These are phyloP conservation scores for Oscheius onirici DNA, from an alignment of 2,888 invertebrate genomes.

Conservation along the genomic window DNA sequence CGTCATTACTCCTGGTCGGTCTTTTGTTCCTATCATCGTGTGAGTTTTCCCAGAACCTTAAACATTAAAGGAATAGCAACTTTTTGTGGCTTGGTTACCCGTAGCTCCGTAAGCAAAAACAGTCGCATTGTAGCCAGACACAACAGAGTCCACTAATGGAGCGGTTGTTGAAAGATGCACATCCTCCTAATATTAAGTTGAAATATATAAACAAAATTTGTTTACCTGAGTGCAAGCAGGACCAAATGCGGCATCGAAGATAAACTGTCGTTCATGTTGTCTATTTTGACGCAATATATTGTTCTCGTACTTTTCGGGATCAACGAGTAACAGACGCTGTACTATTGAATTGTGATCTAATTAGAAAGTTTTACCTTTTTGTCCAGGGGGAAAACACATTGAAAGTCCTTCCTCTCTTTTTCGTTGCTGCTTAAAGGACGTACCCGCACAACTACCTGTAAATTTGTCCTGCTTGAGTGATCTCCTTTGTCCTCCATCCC, in stretches of 20 bases:
- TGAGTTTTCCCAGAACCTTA: constrained; percentile 88
- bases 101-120: constrained; percentile 95
- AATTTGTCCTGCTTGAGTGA: neutral
- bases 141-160: constrained; percentile 85
- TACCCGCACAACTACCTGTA: constrained; percentile 87
- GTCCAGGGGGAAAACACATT: constrained; percentile 82
- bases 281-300: constrained; percentile 80
- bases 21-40: constrained; percentile 83
- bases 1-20: constrained; percentile 85
- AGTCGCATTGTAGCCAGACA: constrained; percentile 89
- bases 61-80: neutral
- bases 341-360: neutral
- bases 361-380: constrained; percentile 78
- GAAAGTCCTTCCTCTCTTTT: constrained; percentile 76
- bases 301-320: constrained; percentile 76
- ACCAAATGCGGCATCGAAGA: constrained; percentile 88
- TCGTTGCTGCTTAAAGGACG: constrained; percentile 85
- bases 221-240: constrained; percentile 85
- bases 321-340: constrained; percentile 80
- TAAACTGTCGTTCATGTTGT: constrained; percentile 83
- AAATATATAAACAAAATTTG: neutral
- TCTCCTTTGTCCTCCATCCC: constrained; percentile 4
- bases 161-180: constrained; percentile 89
- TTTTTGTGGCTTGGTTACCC: constrained; percentile 69
- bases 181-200: constrained; percentile 76